These are phyloP conservation scores for Larimichthys polyactis DNA, from an alignment of 2,113 vertebrate genomes.

Conservation along the genomic window DNA sequence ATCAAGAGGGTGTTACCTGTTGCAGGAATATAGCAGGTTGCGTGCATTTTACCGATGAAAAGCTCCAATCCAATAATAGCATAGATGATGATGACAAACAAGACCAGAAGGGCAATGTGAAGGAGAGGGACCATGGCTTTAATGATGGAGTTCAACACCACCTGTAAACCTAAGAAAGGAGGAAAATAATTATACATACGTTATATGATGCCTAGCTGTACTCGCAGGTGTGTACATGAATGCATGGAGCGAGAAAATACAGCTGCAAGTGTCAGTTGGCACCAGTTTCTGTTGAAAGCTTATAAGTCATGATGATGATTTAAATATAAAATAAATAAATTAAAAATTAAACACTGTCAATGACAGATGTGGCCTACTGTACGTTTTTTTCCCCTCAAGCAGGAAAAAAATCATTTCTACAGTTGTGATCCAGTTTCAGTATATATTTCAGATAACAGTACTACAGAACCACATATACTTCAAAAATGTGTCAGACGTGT, in stretches of 20 bases:
- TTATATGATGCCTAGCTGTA: background rate
- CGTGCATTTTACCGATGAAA: constrained; percentile 99
- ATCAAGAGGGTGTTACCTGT: constrained; percentile 83
- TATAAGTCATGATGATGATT: background rate
- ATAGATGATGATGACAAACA: constrained; percentile 99
- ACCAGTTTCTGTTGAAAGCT: background rate
- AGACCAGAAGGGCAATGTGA: constrained; percentile 98
- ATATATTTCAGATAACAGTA: background rate
- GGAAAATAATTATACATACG: constrained; percentile 35
- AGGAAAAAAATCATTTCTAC: background rate
- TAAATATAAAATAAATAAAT: background rate
- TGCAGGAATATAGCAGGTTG: constrained; percentile 91
- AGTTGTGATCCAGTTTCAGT: background rate
- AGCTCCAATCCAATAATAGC: constrained; percentile 99
- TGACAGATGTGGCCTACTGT: background rate
- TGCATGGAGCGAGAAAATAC: background rate
- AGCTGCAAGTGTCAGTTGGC: background rate
- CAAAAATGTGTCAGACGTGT: constrained; percentile 12
- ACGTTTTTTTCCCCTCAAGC: background rate
- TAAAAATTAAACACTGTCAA: background rate
- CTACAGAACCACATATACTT: background rate
- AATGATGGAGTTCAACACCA: constrained; percentile 99
- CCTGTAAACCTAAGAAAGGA: constrained; percentile 95
- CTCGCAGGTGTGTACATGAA: background rate
- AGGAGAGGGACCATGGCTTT: constrained; percentile 99